These are phyloP conservation scores for Ceratosolen solmsi DNA, from an alignment of 1,140 invertebrate species.

Conservation along the genomic window DNA sequence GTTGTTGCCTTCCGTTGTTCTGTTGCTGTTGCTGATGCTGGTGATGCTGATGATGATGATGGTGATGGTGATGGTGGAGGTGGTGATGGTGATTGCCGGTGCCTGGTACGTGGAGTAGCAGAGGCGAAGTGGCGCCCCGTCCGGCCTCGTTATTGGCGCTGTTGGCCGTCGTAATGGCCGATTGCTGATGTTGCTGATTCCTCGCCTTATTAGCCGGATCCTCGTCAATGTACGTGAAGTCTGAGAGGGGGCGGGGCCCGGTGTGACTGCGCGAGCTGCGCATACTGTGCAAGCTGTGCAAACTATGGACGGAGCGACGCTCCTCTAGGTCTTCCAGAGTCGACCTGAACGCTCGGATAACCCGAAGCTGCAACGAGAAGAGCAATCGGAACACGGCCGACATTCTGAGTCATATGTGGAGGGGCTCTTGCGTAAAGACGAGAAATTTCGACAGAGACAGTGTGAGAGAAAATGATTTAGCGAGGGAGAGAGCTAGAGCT, in stretches of 20 bases:
- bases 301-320: slow-evolving; percentile 97
- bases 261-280: slow-evolving; percentile 89
- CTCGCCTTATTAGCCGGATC: slow-evolving; percentile 79
- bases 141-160: slow-evolving; percentile 60
- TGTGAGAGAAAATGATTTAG: slow-evolving; percentile 11
- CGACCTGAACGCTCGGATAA: slow-evolving; percentile 99
- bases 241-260: slow-evolving; percentile 84
- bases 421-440: slow-evolving; percentile 5
- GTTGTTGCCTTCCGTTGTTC: slow-evolving; percentile 28
- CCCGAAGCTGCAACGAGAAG: slow-evolving; percentile 94
- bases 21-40: slow-evolving; percentile 43
- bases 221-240: slow-evolving; percentile 94
- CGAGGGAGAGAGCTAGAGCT: too few relatives aligned
- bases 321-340: slow-evolving; percentile 99
- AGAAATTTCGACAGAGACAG: slow-evolving; percentile 41
- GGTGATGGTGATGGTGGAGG: slow-evolving; percentile 36
- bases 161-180: slow-evolving; percentile 54
- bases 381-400: slow-evolving; percentile 71
- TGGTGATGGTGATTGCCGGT: slow-evolving; percentile 62
- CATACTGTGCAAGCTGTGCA: slow-evolving; percentile 95
- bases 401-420: slow-evolving; percentile 51
- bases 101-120: slow-evolving; percentile 69
- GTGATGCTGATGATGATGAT: slow-evolving; percentile 45
- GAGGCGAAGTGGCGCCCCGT: slow-evolving; percentile 65
- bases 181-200: slow-evolving; percentile 62